Base-by-base conservation (phyloP, 2,113 vertebrate species). In the Atlantisia rogersi region DNA sequence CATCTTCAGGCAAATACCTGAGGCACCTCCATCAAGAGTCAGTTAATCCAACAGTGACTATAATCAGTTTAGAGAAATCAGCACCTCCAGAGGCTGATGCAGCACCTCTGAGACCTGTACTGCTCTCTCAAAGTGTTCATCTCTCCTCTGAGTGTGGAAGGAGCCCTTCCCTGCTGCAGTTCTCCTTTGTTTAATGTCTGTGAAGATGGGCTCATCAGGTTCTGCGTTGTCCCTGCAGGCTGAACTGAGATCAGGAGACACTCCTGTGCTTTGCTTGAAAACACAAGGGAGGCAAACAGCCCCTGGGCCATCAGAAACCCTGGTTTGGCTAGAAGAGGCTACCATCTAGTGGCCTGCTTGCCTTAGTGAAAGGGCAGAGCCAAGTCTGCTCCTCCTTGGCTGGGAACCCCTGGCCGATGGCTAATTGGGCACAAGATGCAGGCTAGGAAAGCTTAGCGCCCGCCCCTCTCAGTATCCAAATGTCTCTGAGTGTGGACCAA, bases 381-480 rank as follows among this genome's bases (percentile, higher is more conserved):
- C 5, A 8, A 0, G 2, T 22, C 29, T 35, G 46, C 21, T 86
- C 5, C 12, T 53, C 6, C 10, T 70, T 56, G 42, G 11, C 26
- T 50, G 32, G n/a, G 16, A 21, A 52, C 12, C 21, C 15, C 1
- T 5, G 6, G 10, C 22, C 28, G 15, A 31, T 42, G 0, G 0
- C 44, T 48, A 6, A 3, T 0, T 35, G 12, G 13, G 9, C 44
- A 55, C 19, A 65, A 13, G 71, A 75, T 18, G 31, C 6, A 44
- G n/a, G 16, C 21, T 22, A 28, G 56, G 26, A 40, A 56, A n/a
- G 59, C 21, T 77, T 86, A 18, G 8, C 3, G 2, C 64, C 14
- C 0, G 0, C 37, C 67, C 15, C 25, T 58, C 6, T n/a, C 2
- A 0, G 0, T 40, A 29, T 10, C 22, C 3, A 1, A 12, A 18